A percentile compares a stretch with the other conserved stretches of the same genome.
phyloP scores from a whole-genome alignment of 1,140 invertebrate species.

The Ceratina calcarata region DNA sequence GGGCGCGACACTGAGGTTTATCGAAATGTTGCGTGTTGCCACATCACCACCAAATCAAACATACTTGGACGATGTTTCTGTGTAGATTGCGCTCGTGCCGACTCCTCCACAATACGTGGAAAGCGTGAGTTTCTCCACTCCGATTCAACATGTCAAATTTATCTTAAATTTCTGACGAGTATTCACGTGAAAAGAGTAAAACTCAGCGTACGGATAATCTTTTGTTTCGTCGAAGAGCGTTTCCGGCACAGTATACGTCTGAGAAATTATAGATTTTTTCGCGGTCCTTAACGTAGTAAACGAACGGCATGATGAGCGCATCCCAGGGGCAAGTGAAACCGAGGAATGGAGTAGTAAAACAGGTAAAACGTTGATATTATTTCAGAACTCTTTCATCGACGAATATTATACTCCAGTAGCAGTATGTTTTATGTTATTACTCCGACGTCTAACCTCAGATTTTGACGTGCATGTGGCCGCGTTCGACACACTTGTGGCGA shows the following conservation, averaged over 20 bases:
- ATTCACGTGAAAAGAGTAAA: slow-evolving; percentile 24
- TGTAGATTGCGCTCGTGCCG: slow-evolving; percentile 73
- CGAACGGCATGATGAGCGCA: slow-evolving; percentile 77
- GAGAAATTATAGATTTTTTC: slow-evolving; percentile 41
- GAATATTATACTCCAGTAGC: background rate
- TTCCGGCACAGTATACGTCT: background rate
- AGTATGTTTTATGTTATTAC: slow-evolving; percentile 24
- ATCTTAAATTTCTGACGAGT: slow-evolving; percentile 56
- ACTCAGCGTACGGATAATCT: slow-evolving; percentile 24
- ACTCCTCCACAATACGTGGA: slow-evolving; percentile 62
- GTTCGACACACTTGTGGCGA: slow-evolving; percentile 2
- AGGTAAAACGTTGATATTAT: slow-evolving; percentile 75
- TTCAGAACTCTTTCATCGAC: background rate
- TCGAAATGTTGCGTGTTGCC: slow-evolving; percentile 77
- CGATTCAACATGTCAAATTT: slow-evolving; percentile 67
- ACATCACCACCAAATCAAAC: slow-evolving; percentile 75
- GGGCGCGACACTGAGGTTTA: slow-evolving; percentile 62
- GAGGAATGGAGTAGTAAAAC: slow-evolving; percentile 82
- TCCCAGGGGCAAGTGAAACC: slow-evolving; percentile 73
- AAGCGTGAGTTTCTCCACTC: slow-evolving; percentile 51
- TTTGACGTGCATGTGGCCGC: slow-evolving; percentile 7
- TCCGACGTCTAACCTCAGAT: slow-evolving; percentile 38
- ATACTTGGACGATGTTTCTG: slow-evolving; percentile 66
- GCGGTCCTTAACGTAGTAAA: slow-evolving; percentile 38
- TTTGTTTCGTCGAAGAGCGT: background rate